Conservation (phyloP, 2,113 vertebrate species). For the Syngnathus typhle region DNA sequence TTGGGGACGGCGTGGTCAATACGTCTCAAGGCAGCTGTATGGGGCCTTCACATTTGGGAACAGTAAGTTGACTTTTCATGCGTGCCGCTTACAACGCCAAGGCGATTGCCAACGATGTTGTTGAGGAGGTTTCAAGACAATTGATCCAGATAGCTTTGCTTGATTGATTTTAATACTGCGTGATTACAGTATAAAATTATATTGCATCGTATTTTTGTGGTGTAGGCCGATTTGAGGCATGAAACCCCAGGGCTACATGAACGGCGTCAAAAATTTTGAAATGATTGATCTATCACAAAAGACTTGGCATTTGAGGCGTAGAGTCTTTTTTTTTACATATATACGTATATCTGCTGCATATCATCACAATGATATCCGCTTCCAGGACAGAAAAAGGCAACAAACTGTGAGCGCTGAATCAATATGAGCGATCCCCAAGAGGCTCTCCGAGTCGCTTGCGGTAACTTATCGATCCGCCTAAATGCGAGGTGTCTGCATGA, state of each 20-base stretch:
- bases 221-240: no score
- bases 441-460: constrained; percentile 48
- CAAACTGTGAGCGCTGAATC: constrained; percentile 42
- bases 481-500: constrained; percentile 67
- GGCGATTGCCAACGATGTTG: neutral
- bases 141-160: neutral
- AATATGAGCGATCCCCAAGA: constrained; percentile 51
- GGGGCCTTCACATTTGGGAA: constrained; percentile 53
- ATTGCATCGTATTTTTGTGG: no score
- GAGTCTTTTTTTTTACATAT: neutral
- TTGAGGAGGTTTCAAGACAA: neutral
- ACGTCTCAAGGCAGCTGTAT: constrained; percentile 56
- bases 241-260: neutral
- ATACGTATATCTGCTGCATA: constrained; percentile 32
- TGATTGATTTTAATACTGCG: neutral
- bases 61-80: constrained; percentile 48
- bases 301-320: neutral
- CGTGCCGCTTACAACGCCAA: constrained; percentile 18
- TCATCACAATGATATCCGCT: constrained; percentile 5
- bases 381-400: constrained; percentile 19
- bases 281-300: neutral
- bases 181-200: neutral
- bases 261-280: neutral
- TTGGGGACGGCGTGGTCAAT: constrained; percentile 53
- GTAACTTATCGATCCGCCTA: constrained; percentile 63